Evolutionary conservation across 2,888 invertebrate genomes (phyloP).

Genomic region (Cheilosia vernalis): DNA sequence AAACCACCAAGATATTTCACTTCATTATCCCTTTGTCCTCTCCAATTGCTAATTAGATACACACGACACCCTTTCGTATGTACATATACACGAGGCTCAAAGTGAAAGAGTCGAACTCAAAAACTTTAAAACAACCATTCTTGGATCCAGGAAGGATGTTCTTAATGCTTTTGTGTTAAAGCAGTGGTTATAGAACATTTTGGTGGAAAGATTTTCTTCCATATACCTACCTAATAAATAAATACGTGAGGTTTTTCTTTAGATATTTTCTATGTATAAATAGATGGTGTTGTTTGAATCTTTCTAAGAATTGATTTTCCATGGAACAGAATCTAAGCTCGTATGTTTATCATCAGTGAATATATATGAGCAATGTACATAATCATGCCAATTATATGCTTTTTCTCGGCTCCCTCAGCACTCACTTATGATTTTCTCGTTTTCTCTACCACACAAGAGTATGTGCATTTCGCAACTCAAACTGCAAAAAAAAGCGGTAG

Average conservation of each 20-base stretch:
- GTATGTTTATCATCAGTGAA: neutral
- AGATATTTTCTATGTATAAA: neutral
- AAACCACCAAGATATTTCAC: conserved; percentile 65
- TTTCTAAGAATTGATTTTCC: neutral
- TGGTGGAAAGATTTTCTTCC: neutral
- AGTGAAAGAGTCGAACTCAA: conserved; percentile 13
- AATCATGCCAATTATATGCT: neutral
- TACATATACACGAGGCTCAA: conserved; percentile 1
- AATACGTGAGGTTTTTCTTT: neutral
- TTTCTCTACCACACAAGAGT: neutral
- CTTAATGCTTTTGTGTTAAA: conserved; percentile 9
- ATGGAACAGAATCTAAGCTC: too few relatives aligned
- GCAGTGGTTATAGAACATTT: neutral
- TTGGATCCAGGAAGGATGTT: conserved; percentile 8
- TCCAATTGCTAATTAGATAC: conserved; percentile 62
- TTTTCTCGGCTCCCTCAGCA: neutral
- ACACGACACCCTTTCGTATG: conserved; percentile 35
- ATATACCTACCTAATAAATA: conserved; percentile 2
- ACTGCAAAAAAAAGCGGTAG: too few relatives aligned
- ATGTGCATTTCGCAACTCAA: neutral
- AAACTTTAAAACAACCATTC: conserved; percentile 40
- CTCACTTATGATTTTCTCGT: neutral
- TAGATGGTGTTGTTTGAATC: neutral
- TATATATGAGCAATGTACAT: neutral
- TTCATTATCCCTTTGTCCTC: conserved; percentile 60